Evolutionary conservation across 2,797 vertebrate species (phyloP).

Genomic region (Enteromius mattozi): DNA sequence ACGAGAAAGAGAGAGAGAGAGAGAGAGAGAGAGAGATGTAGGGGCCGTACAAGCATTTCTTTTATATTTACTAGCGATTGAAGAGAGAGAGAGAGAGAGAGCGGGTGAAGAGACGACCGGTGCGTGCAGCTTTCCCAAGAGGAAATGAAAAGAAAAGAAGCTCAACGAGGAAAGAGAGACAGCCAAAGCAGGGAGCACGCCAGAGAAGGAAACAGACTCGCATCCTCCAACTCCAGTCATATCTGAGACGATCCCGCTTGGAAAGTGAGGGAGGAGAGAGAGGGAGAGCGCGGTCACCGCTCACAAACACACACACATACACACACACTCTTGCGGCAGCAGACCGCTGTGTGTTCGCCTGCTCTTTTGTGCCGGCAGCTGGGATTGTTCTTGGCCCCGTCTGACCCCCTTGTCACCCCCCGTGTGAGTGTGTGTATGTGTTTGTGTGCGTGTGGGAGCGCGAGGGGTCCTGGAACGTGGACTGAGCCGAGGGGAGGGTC

Average conservation of each 20-base stretch:
- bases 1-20: slow-evolving; percentile 67
- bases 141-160: slow-evolving; percentile 82
- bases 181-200: slow-evolving; percentile 68
- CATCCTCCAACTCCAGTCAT: slow-evolving; percentile 56
- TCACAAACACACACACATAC: slow-evolving; percentile 59
- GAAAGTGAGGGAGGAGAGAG: slow-evolving; percentile 60
- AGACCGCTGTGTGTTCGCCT: slow-evolving; percentile 53
- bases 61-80: slow-evolving; percentile 86
- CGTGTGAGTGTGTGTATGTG: slow-evolving; percentile 50
- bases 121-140: slow-evolving; percentile 82
- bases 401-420: slow-evolving; percentile 57
- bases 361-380: slow-evolving; percentile 58
- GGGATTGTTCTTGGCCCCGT: slow-evolving; percentile 60
- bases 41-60: slow-evolving; percentile 84
- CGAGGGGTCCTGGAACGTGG: slow-evolving; percentile 51
- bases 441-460: slow-evolving; percentile 14
- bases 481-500: slow-evolving; percentile 43
- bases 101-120: slow-evolving; percentile 79
- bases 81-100: slow-evolving; percentile 62
- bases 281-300: slow-evolving; percentile 68
- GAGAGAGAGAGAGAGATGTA: slow-evolving; percentile 72
- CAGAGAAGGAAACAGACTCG: slow-evolving; percentile 46
- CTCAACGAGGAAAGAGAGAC: slow-evolving; percentile 77
- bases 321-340: slow-evolving; percentile 63
- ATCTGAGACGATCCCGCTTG: slow-evolving; percentile 60